These are phyloP conservation scores for Meta bourneti DNA, from an alignment of 2,888 invertebrate species.

Conservation along the genomic window DNA sequence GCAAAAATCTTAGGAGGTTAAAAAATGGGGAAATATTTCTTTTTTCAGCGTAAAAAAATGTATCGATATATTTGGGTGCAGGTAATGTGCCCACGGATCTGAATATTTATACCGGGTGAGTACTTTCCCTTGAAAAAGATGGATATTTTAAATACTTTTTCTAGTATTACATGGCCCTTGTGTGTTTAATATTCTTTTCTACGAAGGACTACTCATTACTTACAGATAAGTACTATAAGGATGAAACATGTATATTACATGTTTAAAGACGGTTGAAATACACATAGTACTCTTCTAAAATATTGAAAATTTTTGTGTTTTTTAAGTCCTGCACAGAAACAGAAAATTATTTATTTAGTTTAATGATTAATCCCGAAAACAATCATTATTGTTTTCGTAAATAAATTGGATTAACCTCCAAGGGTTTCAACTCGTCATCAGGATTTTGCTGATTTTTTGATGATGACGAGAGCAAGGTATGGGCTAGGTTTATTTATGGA, in stretches of 20 bases:
- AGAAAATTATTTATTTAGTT: too few species aligned
- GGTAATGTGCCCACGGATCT: constrained; percentile 37
- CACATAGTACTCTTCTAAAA: neutral
- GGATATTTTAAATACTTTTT: too few species aligned
- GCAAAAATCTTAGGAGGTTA: constrained; percentile 59
- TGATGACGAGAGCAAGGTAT: too few species aligned
- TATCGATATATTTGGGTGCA: constrained; percentile 42
- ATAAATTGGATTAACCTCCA: too few species aligned
- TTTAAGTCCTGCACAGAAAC: too few species aligned
- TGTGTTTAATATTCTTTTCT: neutral
- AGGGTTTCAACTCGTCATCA: too few species aligned
- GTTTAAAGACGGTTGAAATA: neutral
- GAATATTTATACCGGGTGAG: constrained; percentile 49
- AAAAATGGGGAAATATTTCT: constrained; percentile 52
- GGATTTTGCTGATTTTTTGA: too few species aligned
- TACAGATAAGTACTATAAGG: neutral
- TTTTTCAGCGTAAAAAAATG: constrained; percentile 1
- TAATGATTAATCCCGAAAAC: too few species aligned
- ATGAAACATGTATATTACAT: neutral
- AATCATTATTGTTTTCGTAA: too few species aligned
- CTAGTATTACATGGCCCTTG: neutral
- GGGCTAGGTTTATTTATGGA: too few species aligned
- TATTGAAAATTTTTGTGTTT: neutral
- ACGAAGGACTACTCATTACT: neutral
- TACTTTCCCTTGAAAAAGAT: neutral